Conservation (phyloP, 1,140 invertebrate species). For the Sesamia nonagrioides region DNA sequence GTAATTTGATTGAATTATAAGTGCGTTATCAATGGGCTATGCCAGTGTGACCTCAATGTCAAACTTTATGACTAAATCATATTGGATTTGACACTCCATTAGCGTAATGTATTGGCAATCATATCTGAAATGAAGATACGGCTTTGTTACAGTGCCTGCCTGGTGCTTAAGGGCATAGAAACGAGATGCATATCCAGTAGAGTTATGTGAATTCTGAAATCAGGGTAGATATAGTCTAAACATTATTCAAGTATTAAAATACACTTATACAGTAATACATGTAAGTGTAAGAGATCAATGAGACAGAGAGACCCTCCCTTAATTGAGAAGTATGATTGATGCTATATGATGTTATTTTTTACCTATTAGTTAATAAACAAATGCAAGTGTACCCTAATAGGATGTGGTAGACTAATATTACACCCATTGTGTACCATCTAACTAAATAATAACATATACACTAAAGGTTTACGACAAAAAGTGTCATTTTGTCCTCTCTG, state of each 20-base stretch:
- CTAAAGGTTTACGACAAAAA: no score
- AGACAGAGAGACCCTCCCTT: no score
- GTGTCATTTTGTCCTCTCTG: no score
- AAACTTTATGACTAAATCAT: conserved; percentile 24
- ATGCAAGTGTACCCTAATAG: background rate
- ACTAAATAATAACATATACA: no score
- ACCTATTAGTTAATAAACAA: background rate
- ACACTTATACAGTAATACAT: no score
- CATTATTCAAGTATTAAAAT: no score
- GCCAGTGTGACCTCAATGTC: background rate
- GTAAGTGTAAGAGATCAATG: no score
- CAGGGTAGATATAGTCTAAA: no score
- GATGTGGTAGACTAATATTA: background rate
- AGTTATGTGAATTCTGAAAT: background rate
- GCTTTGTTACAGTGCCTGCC: background rate
- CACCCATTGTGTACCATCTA: no score
- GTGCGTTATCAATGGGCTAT: background rate
- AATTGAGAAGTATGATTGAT: no score
- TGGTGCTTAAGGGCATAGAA: background rate
- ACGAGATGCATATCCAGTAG: background rate
- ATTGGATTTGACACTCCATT: background rate
- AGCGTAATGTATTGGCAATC: background rate
- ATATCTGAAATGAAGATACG: background rate
- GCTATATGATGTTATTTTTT: no score
- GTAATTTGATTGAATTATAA: background rate